phyloP scores from a whole-genome alignment of 2,797 vertebrate genomes.

The Alcedo quadribrachys region DNA sequence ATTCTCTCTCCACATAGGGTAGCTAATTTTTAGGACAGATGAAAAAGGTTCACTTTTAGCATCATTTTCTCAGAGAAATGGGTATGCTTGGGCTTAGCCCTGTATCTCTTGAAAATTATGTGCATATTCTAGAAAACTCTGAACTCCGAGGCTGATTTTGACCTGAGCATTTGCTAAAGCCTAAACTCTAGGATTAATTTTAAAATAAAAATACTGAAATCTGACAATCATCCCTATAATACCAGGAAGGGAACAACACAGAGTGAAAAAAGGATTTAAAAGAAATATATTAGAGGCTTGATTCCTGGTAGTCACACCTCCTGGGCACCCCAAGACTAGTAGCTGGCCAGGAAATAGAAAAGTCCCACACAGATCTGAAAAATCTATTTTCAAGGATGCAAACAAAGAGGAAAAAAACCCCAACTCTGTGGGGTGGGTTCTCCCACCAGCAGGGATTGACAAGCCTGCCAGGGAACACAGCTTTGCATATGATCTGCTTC shows the following conservation, averaged over 20 bases:
- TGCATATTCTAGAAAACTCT: not conserved
- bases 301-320: not conserved
- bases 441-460: not conserved
- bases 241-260: not conserved
- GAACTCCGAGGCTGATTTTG: not conserved
- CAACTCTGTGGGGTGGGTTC: not conserved
- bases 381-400: not conserved
- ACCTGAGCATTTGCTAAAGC: not conserved
- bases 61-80: not conserved
- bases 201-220: not conserved
- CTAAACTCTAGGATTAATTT: not conserved
- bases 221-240: rapidly evolving
- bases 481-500: not conserved
- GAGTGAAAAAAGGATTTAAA: not conserved
- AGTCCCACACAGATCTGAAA: not conserved
- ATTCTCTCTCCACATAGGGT: not conserved
- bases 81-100: not conserved
- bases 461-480: not conserved
- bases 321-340: not conserved
- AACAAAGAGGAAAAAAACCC: not conserved
- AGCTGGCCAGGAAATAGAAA: not conserved
- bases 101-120: not conserved
- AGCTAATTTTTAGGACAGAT: not conserved
- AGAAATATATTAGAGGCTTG: not conserved
- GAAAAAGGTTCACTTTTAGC: not conserved